Base-by-base conservation (phyloP, 2,113 vertebrate species). In the Nyctibius bracteatus region DNA sequence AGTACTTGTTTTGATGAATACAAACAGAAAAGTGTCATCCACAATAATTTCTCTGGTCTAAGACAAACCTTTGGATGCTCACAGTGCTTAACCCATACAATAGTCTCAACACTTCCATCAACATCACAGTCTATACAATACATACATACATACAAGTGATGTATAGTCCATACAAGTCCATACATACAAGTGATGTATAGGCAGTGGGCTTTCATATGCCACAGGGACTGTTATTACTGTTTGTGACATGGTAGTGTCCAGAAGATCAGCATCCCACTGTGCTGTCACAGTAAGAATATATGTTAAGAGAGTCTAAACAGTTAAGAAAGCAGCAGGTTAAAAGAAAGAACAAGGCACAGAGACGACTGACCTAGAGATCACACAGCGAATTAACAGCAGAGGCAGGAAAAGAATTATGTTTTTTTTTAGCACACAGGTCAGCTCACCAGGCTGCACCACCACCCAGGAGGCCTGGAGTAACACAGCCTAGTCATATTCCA, bases 171-270 rank as follows among this genome's bases (percentile, higher is more conserved):
- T 43, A 14, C 41, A 12, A n/a, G n/a, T 43, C 41, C 41, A 43
- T 43, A 14, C 41, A 12, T 14, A 43, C 11, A 28, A 80, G 24
- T 31, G 58, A 8, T 54, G 15, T 15, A 10, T 1, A 43, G 12
- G 49, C 10, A 22, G 4, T 27, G 49, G 44, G 31, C 7, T 85
- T 65, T 15, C 8, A 1, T 18, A 18, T 0, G 0, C 23, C 46
- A 65, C 31, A 14, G 25, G 49, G 16, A 8, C 15, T 21, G 16
- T 30, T 51, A n/a, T 4, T 52, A 33, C 25, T 52, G 14, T 14
- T 68, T 63, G 61, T 75, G 70, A 44, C 57, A 49, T 4, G 21
- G 28, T 31, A 55, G 27, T 22, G 49, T 24, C 46, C 61, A 10
- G 54, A 81, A 79, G 23, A 81, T 63, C 47, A 71, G 14, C 28